Evolutionary conservation across 2,888 invertebrate species (phyloP).

Genomic region (Sisyra terminalis): DNA sequence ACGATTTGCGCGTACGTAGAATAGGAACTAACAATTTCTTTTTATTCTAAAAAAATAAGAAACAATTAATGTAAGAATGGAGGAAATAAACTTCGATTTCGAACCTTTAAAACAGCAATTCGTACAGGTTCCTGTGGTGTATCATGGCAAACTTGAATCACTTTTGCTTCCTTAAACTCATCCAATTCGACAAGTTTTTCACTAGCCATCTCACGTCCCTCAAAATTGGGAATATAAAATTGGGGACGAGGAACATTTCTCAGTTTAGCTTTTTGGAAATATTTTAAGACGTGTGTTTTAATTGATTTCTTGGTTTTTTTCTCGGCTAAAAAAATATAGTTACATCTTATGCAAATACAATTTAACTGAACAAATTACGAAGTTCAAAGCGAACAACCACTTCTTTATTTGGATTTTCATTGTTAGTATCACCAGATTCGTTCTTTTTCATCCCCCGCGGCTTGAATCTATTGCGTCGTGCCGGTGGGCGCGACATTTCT

Average conservation of each 20-base stretch:
- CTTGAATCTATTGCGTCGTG: no score
- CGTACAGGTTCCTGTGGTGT: constrained; percentile 67
- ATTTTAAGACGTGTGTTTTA: constrained; percentile 61
- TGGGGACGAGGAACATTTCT: constrained; percentile 51
- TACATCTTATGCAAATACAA: no score
- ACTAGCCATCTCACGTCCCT: constrained; percentile 59
- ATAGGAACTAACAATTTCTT: constrained; percentile 70
- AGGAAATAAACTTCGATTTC: no score
- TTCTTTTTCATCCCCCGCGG: no score
- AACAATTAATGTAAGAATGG: no score
- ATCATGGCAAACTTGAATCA: constrained; percentile 57
- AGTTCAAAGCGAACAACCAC: not conserved
- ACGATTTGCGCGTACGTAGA: constrained; percentile 51
- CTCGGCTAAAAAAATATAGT: not conserved
- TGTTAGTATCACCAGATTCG: no score
- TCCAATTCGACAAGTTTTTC: constrained; percentile 48
- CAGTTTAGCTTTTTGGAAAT: constrained; percentile 53
- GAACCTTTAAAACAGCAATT: constrained; percentile 29
- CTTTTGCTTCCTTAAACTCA: constrained; percentile 54
- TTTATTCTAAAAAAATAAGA: constrained; percentile 31
- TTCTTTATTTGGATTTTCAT: constrained; percentile 5
- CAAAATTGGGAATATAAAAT: constrained; percentile 62
- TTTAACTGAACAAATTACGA: no score
- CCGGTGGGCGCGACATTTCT: not conserved
- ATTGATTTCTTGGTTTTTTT: constrained; percentile 53